Percentiles rank a stretch among this genome's conserved stretches.
Conservation (phyloP, 1,140 invertebrate genomes). For the Theocolax elegans region DNA sequence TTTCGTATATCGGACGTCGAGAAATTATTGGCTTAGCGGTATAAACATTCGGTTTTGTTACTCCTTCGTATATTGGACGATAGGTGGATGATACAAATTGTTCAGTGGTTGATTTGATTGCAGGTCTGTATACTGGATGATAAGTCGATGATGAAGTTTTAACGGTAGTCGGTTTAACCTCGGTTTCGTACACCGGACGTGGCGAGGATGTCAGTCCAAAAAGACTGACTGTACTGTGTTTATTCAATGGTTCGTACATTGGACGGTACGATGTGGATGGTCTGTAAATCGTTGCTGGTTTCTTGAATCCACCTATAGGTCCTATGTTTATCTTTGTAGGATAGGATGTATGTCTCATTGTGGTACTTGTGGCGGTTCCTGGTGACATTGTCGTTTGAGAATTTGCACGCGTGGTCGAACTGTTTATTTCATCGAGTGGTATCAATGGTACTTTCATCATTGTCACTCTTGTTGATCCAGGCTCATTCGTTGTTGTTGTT, state of each 20-base stretch:
- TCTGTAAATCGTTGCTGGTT: conserved; percentile 5
- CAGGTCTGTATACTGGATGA: background rate
- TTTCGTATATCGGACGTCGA: background rate
- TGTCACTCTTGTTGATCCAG: conserved; percentile 45
- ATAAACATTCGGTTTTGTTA: background rate
- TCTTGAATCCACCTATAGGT: conserved; percentile 5
- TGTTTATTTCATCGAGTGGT: conserved; percentile 53
- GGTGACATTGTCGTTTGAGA: conserved; percentile 6
- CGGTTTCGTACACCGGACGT: background rate
- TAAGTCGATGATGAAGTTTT: background rate
- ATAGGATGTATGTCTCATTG: background rate
- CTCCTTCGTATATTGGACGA: background rate
- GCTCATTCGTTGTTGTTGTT: background rate
- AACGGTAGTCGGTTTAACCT: background rate
- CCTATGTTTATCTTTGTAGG: background rate
- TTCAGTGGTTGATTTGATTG: background rate
- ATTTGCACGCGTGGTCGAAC: conserved; percentile 44
- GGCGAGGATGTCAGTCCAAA: background rate
- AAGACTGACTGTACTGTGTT: background rate
- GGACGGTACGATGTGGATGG: background rate
- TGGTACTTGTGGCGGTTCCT: background rate
- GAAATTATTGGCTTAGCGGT: background rate
- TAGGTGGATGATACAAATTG: background rate
- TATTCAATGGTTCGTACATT: conserved; percentile 1
- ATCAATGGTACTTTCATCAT: conserved; percentile 64